A percentile compares a stretch with the other conserved stretches of the same genome.
Conservation (phyloP, 1,140 invertebrate species). For the Calliphora vicina region DNA sequence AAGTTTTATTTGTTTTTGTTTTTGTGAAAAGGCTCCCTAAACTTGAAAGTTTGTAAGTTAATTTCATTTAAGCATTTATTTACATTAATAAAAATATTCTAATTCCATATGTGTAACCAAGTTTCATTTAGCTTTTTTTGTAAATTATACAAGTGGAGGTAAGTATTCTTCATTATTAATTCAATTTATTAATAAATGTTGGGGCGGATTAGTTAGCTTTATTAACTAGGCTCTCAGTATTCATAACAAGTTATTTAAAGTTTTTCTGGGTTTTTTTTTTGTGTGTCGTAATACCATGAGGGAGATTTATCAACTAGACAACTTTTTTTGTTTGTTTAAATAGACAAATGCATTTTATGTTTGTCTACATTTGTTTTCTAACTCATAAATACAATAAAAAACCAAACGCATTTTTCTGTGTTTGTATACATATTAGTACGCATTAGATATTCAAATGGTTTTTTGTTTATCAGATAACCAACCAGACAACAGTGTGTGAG, state of each 20-base stretch:
- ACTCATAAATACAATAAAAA: background rate
- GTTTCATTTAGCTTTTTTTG: background rate
- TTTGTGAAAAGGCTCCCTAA: background rate
- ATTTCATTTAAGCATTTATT: background rate
- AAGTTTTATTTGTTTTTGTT: no score
- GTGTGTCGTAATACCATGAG: background rate
- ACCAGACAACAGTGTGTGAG: no score
- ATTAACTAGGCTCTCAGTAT: constrained; percentile 53
- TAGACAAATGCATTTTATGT: constrained; percentile 21
- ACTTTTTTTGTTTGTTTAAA: constrained; percentile 15
- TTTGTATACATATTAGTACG: background rate
- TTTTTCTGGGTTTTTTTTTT: constrained; percentile 7
- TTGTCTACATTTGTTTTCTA: background rate
- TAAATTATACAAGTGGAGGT: background rate
- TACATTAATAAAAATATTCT: background rate
- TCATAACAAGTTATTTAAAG: constrained; percentile 28
- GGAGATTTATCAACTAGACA: background rate
- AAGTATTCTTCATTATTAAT: background rate
- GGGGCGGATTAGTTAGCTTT: constrained; percentile 62
- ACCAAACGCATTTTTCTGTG: background rate
- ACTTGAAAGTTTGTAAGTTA: background rate
- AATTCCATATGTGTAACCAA: background rate
- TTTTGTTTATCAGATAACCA: background rate
- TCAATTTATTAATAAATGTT: background rate
- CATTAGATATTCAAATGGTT: background rate